phyloP scores from a whole-genome alignment of 2,797 vertebrate genomes.

The Sebastes vulpes region DNA sequence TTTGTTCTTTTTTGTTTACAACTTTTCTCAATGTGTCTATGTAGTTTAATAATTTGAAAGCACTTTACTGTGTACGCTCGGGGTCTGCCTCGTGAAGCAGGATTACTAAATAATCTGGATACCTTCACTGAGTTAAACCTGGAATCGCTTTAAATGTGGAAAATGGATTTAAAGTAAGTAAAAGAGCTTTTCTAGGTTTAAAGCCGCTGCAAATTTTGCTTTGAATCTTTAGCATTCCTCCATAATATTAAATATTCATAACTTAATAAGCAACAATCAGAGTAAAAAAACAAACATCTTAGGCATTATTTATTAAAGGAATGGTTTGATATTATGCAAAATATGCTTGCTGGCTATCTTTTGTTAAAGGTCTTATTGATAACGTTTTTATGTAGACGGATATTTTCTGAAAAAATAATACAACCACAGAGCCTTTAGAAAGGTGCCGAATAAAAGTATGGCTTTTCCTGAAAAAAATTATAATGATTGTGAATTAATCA shows the following conservation, averaged over 20 bases:
- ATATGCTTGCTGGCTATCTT: not conserved
- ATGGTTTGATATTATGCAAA: not conserved
- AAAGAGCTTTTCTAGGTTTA: not conserved
- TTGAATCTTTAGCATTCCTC: not conserved
- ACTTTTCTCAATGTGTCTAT: rapidly evolving
- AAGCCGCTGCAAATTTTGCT: not conserved
- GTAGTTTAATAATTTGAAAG: not conserved
- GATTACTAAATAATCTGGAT: slow-evolving; percentile 9
- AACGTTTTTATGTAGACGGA: no score
- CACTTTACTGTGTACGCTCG: not conserved
- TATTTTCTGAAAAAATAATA: no score
- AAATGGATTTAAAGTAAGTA: not conserved
- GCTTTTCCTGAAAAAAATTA: no score
- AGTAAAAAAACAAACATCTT: not conserved
- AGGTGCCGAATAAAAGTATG: no score
- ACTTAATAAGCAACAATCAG: not conserved
- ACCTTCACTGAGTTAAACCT: slow-evolving; percentile 1
- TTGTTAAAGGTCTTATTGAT: no score
- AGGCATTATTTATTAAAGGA: not conserved
- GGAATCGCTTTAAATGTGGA: not conserved
- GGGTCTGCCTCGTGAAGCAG: not conserved
- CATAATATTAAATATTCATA: not conserved
- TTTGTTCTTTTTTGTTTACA: not conserved
- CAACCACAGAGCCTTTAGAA: no score
- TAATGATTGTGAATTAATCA: no score